Evolutionary conservation across 2,888 invertebrate genomes (phyloP).

Genomic region (Thecophora atra): DNA sequence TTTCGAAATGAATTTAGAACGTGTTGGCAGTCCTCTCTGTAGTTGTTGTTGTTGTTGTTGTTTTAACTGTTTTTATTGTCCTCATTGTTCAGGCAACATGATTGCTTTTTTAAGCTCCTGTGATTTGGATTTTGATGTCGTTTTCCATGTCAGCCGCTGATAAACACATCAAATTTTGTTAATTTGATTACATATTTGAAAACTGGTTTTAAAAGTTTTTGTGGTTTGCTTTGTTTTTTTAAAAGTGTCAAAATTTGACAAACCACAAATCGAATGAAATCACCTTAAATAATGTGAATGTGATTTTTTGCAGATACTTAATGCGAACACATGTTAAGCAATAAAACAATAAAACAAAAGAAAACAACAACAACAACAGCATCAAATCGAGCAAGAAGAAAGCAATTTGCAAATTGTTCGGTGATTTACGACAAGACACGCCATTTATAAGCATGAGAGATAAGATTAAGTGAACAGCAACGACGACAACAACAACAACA

Average conservation of each 20-base stretch:
- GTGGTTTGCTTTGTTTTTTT: too few species aligned
- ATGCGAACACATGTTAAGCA: conserved; percentile 58
- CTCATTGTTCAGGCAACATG: neutral
- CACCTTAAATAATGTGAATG: conserved; percentile 53
- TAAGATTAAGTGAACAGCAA: conserved; percentile 55
- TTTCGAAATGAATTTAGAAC: conserved; percentile 32
- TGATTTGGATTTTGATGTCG: neutral
- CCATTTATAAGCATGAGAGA: conserved; percentile 61
- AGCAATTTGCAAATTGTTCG: conserved; percentile 64
- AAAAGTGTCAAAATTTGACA: too few species aligned
- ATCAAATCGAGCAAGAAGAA: conserved; percentile 26
- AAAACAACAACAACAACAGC: conserved; percentile 1
- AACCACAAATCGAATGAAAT: too few species aligned
- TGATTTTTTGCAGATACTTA: conserved; percentile 61
- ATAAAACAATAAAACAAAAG: conserved; percentile 25
- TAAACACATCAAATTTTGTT: neutral
- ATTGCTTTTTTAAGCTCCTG: neutral
- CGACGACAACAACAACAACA: conserved; percentile 6
- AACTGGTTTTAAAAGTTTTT: neutral
- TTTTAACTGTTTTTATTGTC: neutral
- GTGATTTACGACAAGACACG: conserved; percentile 66
- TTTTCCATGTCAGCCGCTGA: neutral
- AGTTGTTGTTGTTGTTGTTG: conserved; percentile 3
- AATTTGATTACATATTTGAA: neutral
- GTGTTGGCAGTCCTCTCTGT: conserved; percentile 20